phyloP scores from a whole-genome alignment of 2,888 invertebrate species.

The Lasioglossum pauxillum region DNA sequence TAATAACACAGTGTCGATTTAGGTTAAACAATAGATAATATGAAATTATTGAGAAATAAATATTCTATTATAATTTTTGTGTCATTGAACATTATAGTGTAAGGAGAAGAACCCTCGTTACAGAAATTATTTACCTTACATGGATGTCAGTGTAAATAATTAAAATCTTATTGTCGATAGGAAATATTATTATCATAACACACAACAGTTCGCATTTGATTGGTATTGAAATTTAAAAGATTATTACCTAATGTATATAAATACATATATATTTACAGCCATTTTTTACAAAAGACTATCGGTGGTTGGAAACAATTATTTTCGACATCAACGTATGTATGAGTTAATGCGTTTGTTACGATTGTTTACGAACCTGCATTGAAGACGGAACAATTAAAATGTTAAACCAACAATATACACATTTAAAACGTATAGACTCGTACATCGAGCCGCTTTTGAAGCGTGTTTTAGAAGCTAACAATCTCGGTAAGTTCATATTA shows the following conservation, averaged over 20 bases:
- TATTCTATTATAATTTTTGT: background rate
- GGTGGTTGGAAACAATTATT: background rate
- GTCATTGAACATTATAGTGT: background rate
- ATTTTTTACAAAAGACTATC: background rate
- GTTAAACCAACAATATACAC: slow-evolving; percentile 64
- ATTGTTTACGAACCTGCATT: background rate
- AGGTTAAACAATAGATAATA: background rate
- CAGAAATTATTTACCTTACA: background rate
- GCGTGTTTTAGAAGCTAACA: slow-evolving; percentile 59
- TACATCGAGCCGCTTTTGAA: slow-evolving; percentile 68
- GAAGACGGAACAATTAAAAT: slow-evolving; percentile 48
- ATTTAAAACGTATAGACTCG: slow-evolving; percentile 56
- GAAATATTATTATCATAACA: background rate
- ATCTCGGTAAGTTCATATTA: slow-evolving; percentile 63
- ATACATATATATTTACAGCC: background rate
- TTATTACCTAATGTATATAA: background rate
- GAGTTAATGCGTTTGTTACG: background rate
- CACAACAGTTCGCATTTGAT: background rate
- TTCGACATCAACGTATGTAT: background rate
- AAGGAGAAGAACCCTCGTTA: background rate
- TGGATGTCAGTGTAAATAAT: background rate
- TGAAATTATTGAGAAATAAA: background rate
- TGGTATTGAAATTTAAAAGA: background rate
- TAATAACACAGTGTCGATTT: background rate
- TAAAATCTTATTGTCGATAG: background rate